Evolutionary conservation across 2,888 invertebrate genomes (phyloP).

Genomic region (Trissoscelio sp.): DNA sequence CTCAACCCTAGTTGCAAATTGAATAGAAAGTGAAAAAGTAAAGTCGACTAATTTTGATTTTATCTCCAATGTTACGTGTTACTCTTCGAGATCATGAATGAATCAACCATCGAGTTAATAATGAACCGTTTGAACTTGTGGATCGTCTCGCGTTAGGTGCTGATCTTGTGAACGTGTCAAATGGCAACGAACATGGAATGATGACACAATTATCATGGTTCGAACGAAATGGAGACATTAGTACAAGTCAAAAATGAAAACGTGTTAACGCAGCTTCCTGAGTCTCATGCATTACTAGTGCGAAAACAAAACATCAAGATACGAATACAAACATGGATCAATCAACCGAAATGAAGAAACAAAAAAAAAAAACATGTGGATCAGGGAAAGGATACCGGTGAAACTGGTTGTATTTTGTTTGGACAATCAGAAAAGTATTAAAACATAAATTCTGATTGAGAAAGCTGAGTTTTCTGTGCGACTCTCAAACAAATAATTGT

Average conservation of each 20-base stretch:
- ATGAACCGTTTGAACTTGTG: conserved; percentile 34
- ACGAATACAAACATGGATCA: conserved; percentile 50
- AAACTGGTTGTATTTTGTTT: neutral
- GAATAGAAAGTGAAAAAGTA: neutral
- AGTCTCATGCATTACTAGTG: conserved; percentile 80
- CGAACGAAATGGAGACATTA: conserved; percentile 45
- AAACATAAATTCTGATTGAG: conserved; percentile 1
- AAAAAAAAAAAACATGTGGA: conserved; percentile 20
- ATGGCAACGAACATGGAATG: conserved; percentile 39
- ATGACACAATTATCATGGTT: conserved; percentile 29
- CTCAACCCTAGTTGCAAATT: conserved; percentile 66
- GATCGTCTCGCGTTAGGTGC: conserved; percentile 24
- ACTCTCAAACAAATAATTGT: conserved; percentile 41
- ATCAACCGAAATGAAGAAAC: no score
- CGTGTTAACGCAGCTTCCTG: conserved; percentile 84
- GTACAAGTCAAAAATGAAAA: conserved; percentile 67
- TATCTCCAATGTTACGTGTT: conserved; percentile 8
- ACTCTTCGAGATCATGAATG: conserved; percentile 9
- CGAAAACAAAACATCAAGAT: conserved; percentile 59
- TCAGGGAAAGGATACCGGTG: neutral
- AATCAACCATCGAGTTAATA: conserved; percentile 23
- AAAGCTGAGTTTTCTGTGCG: conserved; percentile 12
- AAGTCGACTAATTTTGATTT: neutral
- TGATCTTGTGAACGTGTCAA: conserved; percentile 43
- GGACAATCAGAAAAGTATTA: conserved; percentile 4